Conservation (phyloP, 2,797 vertebrate species). For the Betta splendens region DNA sequence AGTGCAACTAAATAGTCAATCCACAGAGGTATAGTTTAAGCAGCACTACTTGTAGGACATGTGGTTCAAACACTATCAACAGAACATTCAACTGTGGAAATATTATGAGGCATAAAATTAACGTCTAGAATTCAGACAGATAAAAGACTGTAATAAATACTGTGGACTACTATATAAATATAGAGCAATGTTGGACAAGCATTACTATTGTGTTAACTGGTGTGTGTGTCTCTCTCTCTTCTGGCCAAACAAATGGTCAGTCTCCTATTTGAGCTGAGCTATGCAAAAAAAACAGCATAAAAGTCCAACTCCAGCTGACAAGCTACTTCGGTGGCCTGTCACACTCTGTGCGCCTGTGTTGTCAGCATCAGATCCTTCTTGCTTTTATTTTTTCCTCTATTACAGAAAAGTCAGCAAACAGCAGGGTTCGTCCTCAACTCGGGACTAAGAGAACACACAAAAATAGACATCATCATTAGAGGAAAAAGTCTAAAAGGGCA, state of each 20-base stretch:
- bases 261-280: constrained; percentile 27
- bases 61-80: background rate
- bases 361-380: constrained; percentile 7
- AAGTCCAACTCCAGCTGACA: constrained; percentile 56
- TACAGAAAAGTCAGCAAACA: background rate
- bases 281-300: constrained; percentile 49
- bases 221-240: constrained; percentile 21
- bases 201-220: constrained; percentile 19
- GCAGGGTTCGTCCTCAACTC: constrained; percentile 1
- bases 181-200: constrained; percentile 12
- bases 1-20: too few relatives aligned
- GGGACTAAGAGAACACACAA: constrained; percentile 22
- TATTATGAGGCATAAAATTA: too few relatives aligned
- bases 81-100: constrained; percentile 1
- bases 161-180: constrained; percentile 12
- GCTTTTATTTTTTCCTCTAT: background rate
- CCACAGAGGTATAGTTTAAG: background rate
- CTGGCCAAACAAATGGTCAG: constrained; percentile 30
- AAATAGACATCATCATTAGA: too few relatives aligned
- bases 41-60: background rate
- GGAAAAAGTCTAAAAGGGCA: background rate
- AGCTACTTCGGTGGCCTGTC: constrained; percentile 51
- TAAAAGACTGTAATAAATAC: constrained; percentile 16
- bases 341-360: background rate
- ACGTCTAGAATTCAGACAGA: constrained; percentile 10